Conservation (phyloP, 2,888 invertebrate species). For the Campoplex capitator region DNA sequence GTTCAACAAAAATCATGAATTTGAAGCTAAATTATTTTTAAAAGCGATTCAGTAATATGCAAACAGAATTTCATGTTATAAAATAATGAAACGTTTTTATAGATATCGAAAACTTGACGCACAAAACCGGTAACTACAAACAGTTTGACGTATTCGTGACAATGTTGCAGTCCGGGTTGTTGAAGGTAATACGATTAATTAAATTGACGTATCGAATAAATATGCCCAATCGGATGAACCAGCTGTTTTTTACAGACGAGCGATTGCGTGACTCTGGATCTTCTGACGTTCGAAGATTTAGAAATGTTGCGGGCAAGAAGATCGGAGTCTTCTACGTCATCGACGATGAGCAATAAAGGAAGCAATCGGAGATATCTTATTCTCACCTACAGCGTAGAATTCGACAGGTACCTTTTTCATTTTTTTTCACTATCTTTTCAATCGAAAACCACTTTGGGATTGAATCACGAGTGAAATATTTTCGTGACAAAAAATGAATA, state of each 20-base stretch:
- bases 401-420: slow-evolving; percentile 84
- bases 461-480: neutral
- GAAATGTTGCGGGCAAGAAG: slow-evolving; percentile 84
- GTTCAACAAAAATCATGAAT: neutral
- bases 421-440: neutral
- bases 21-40: neutral
- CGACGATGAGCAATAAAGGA: slow-evolving; percentile 74
- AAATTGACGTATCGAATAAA: neutral
- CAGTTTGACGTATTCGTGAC: slow-evolving; percentile 86
- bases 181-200: slow-evolving; percentile 82
- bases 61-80: neutral
- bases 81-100: slow-evolving; percentile 50
- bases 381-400: slow-evolving; percentile 86
- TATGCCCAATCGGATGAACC: slow-evolving; percentile 43
- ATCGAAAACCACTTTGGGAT: too few relatives aligned
- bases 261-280: slow-evolving; percentile 85
- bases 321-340: slow-evolving; percentile 77
- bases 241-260: slow-evolving; percentile 83
- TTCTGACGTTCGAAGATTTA: slow-evolving; percentile 86
- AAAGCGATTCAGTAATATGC: neutral
- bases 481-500: neutral
- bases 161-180: slow-evolving; percentile 86
- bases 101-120: slow-evolving; percentile 86
- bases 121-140: slow-evolving; percentile 87
- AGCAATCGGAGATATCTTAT: slow-evolving; percentile 86